phyloP scores from a whole-genome alignment of 2,888 invertebrate genomes.

The Parochlus steinenii region DNA sequence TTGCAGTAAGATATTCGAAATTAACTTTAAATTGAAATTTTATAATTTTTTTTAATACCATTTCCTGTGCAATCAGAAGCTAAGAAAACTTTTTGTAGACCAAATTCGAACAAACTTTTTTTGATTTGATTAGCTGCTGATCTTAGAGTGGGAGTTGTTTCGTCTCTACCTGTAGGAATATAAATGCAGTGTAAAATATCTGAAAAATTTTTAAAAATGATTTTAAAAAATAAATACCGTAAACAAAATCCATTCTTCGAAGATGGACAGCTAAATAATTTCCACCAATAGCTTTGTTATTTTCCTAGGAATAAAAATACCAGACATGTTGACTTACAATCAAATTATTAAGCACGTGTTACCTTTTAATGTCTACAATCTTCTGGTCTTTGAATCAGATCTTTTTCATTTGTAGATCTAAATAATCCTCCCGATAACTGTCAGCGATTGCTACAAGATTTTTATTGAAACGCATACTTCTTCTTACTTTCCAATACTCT shows the following conservation, averaged over 20 bases:
- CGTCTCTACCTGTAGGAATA: too few species aligned
- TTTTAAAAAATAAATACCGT: too few species aligned
- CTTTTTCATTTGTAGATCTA: conserved; percentile 42
- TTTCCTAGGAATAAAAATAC: conserved; percentile 33
- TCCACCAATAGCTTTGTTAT: conserved; percentile 39
- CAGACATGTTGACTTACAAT: neutral
- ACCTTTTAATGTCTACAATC: conserved; percentile 47
- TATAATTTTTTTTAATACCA: conserved; percentile 29
- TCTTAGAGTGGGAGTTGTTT: conserved; percentile 61
- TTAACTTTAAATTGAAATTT: neutral
- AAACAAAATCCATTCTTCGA: conserved; percentile 73
- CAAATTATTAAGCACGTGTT: conserved; percentile 25
- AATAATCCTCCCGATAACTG: conserved; percentile 42
- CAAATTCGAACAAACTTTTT: conserved; percentile 36
- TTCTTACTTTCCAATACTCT: conserved; percentile 69
- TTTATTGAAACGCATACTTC: conserved; percentile 80
- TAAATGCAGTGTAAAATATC: too few species aligned
- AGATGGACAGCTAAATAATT: conserved; percentile 76
- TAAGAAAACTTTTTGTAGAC: conserved; percentile 51
- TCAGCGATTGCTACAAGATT: conserved; percentile 48
- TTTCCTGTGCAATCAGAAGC: conserved; percentile 64
- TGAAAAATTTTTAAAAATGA: too few species aligned
- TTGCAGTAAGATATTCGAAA: conserved; percentile 2
- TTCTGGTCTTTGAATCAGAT: conserved; percentile 38
- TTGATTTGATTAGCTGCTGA: conserved; percentile 60